Evolutionary conservation across 2,888 invertebrate genomes (phyloP), one percentile per base, ranked within the genome.

Genomic region (Portevinia maculata): DNA sequence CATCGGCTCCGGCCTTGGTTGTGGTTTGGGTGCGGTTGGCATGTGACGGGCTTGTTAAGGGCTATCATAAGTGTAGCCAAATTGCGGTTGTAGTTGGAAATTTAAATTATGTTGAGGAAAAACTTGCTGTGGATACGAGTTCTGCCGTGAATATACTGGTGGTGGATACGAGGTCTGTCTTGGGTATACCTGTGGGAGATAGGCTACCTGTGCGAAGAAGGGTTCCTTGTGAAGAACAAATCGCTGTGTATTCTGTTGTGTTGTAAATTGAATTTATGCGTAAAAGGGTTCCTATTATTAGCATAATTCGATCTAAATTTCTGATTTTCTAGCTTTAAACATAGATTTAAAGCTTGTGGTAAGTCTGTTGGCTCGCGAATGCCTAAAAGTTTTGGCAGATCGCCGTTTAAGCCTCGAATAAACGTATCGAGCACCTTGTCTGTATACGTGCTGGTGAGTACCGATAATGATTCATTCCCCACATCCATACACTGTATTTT

Each of bases 1-100:
- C 60, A 67, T 75, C 4, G 67, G 53, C 13, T 75, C 75, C 1
- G 59, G 52, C 17, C 24, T 67, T 1, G 52, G 75, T 21, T 75
- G 44, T 1, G 52, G 75, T 8, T 50, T 65, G 13, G 74, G 64
- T 1, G 44, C 48, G n/a, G 17, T n/a, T 21, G 64, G 55, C 13
- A 34, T 34, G 3, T 34, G 55, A 17, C 46, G 67, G 5, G 55
- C 15, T 55, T n/a, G 17, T 21, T 59, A 44, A 9, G 24, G 3
- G 13, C 44, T 44, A 17, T 41, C 19, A 17, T 44, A 13, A 7
- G 15, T 11, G 24, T 50, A 39, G 3, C 41, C 30, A 13, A 17
- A 30, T n/a, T 44, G 41, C 0, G 13, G 5, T 67, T 37, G 64
- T 4, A 15, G 64, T n/a, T 50, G 50, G 11, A 24, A 52, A n/a